phyloP scores from a whole-genome alignment of 1,140 invertebrate genomes.

The Pachyrhynchus sulphureomaculatus region DNA sequence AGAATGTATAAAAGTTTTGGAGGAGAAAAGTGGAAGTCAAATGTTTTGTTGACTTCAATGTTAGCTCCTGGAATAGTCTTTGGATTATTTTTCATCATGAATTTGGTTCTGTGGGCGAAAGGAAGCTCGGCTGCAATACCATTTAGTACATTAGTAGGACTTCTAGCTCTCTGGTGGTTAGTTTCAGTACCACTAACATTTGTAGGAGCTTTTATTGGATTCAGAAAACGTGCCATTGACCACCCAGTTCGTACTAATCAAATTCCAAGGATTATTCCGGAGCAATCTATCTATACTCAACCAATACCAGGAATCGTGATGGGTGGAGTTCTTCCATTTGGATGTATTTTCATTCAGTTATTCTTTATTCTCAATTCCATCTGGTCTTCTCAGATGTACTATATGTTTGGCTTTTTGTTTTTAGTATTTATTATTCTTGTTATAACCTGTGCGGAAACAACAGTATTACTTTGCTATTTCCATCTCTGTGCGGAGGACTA shows the following conservation, averaged over 20 bases:
- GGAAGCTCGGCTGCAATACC: constrained; percentile 94
- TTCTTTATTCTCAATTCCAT: constrained; percentile 99
- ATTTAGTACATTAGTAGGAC: constrained; percentile 95
- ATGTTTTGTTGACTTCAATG: constrained; percentile 94
- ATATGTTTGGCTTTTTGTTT: constrained; percentile 99
- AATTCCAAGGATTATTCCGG: constrained; percentile 97
- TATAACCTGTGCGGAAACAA: constrained; percentile 98
- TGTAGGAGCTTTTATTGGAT: constrained; percentile 97
- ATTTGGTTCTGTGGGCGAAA: constrained; percentile 93
- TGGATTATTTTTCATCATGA: constrained; percentile 93
- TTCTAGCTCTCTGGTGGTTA: constrained; percentile 95
- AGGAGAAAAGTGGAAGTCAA: constrained; percentile 97
- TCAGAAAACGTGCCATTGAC: constrained; percentile 92
- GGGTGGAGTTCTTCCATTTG: constrained; percentile 98
- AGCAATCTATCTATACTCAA: constrained; percentile 96
- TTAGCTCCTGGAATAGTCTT: constrained; percentile 94
- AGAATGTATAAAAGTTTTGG: constrained; percentile 98
- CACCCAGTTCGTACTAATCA: constrained; percentile 98
- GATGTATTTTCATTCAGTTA: constrained; percentile 98
- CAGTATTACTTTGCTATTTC: constrained; percentile 97
- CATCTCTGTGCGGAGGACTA: constrained; percentile 97
- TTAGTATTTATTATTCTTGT: constrained; percentile 96
- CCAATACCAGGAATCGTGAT: constrained; percentile 90
- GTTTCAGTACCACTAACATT: constrained; percentile 98
- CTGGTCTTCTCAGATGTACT: constrained; percentile 98